phyloP scores from a whole-genome alignment of 2,888 invertebrate species.

The Melanchra persicariae region DNA sequence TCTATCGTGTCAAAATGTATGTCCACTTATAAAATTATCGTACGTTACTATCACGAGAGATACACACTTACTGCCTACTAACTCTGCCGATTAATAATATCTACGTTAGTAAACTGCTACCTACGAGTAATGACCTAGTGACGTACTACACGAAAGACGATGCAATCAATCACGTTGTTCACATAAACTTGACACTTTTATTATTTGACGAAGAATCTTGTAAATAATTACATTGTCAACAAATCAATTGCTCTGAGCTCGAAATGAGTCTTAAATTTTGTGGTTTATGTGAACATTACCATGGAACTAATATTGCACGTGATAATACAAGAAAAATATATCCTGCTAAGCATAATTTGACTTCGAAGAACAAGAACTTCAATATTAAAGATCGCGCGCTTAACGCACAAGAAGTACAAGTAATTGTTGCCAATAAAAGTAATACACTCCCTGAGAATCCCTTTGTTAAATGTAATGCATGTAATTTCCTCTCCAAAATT shows the following conservation, averaged over 20 bases:
- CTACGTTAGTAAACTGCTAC: constrained; percentile 52
- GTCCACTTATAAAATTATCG: constrained; percentile 35
- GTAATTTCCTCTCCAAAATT: constrained; percentile 32
- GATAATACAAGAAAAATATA: constrained; percentile 37
- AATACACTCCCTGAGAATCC: constrained; percentile 17
- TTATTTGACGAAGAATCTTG: constrained; percentile 79
- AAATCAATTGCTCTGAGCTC: constrained; percentile 58
- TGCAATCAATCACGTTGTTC: constrained; percentile 82
- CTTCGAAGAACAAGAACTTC: constrained; percentile 6
- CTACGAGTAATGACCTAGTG: constrained; percentile 60
- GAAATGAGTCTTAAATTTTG: constrained; percentile 43
- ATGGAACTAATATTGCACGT: constrained; percentile 62
- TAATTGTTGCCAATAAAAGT: constrained; percentile 29
- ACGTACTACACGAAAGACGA: constrained; percentile 71
- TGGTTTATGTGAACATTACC: constrained; percentile 74
- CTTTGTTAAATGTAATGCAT: constrained; percentile 52
- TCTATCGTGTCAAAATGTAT: constrained; percentile 56
- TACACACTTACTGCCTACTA: constrained; percentile 45
- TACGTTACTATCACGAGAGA: constrained; percentile 47
- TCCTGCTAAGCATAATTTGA: constrained; percentile 36
- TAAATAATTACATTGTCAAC: constrained; percentile 74
- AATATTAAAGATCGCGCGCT: constrained; percentile 20
- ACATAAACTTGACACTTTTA: constrained; percentile 82
- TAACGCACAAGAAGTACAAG: constrained; percentile 17
- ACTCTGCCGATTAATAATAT: constrained; percentile 49